Evolutionary conservation across 2,888 invertebrate genomes (phyloP).

Genomic region (Epiblema foenella): DNA sequence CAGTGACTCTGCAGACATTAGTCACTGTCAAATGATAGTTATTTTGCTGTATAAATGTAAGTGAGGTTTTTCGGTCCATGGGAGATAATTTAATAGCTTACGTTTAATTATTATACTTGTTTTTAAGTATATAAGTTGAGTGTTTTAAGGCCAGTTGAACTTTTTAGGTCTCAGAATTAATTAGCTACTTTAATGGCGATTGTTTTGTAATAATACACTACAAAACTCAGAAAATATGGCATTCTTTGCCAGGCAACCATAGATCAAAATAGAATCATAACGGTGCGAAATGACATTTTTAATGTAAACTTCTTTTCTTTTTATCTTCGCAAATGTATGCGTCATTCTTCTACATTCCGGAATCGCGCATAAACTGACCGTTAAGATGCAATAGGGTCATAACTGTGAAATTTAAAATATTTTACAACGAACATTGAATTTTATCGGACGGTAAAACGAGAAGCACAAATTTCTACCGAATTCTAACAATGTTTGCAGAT

Average conservation of each 20-base stretch:
- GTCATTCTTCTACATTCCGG: neutral
- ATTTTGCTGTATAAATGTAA: constrained; percentile 1
- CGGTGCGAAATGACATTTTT: neutral
- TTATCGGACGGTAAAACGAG: constrained; percentile 30
- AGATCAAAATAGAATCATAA: neutral
- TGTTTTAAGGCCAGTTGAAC: neutral
- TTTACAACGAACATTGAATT: constrained; percentile 34
- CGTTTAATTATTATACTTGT: neutral
- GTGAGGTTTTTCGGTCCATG: neutral
- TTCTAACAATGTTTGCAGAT: constrained; percentile 7
- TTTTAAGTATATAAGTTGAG: neutral
- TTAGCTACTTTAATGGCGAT: too few species aligned
- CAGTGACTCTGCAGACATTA: constrained; percentile 9
- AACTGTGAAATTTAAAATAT: constrained; percentile 32
- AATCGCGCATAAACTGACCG: constrained; percentile 25
- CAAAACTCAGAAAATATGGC: neutral
- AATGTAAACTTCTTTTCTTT: neutral
- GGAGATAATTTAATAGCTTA: neutral
- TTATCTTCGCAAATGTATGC: neutral
- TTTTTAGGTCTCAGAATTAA: too few species aligned
- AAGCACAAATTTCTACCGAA: constrained; percentile 16
- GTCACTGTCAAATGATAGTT: constrained; percentile 15
- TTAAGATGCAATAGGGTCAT: constrained; percentile 24
- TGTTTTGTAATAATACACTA: too few species aligned
- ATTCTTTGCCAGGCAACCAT: neutral